Conservation (phyloP, 1,140 invertebrate genomes). For the Linepithema humile region DNA sequence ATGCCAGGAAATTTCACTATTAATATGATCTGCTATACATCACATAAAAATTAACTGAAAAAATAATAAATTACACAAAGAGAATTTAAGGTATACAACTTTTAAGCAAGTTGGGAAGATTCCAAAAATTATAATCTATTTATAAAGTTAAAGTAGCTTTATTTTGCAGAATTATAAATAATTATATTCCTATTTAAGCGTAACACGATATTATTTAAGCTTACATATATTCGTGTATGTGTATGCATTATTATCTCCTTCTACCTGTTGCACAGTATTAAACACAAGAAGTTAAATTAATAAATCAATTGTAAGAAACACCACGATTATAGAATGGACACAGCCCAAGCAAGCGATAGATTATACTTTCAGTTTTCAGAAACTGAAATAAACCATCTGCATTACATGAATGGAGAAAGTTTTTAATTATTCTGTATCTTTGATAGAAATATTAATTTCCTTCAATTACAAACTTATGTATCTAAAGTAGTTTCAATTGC, state of each 20-base stretch:
- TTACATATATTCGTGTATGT: not conserved
- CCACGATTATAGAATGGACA: not conserved
- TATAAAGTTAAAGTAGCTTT: constrained; percentile 33
- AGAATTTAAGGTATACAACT: not conserved
- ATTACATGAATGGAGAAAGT: not conserved
- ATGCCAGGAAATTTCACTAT: no score
- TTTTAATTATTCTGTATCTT: not conserved
- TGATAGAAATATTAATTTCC: not conserved
- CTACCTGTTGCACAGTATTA: not conserved
- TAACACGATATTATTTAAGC: not conserved
- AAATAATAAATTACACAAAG: no score
- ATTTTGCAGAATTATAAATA: constrained; percentile 6
- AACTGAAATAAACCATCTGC: not conserved
- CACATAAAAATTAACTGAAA: no score
- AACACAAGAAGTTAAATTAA: not conserved
- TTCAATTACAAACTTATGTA: not conserved
- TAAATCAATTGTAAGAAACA: not conserved
- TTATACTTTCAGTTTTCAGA: not conserved
- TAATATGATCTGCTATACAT: no score
- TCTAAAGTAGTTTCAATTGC: not conserved
- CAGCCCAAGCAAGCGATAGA: not conserved
- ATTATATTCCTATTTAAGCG: not conserved
- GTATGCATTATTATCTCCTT: not conserved
- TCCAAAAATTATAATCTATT: not conserved
- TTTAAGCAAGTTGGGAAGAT: not conserved